Evolutionary conservation across 2,797 vertebrate genomes (phyloP), one percentile per base, ranked within the genome.

Genomic region (Dendrocincla fuliginosa): DNA sequence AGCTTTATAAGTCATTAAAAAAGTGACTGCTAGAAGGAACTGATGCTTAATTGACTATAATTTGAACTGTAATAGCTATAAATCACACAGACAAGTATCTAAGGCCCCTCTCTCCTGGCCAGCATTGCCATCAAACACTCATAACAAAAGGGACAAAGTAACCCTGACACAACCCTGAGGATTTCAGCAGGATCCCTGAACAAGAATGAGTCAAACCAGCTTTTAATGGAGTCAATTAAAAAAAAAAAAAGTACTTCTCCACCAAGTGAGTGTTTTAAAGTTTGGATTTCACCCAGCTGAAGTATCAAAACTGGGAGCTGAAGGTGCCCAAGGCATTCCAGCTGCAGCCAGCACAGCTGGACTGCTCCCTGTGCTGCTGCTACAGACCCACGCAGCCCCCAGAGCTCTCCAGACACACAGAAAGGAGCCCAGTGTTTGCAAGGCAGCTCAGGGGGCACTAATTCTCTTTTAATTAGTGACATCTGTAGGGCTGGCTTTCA

Each of bases 311-410:
- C 1, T 1, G 15, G 61, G 49, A 75, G 28, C 13, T 2, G 25
- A 33, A 28, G 56, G n/a, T 46, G 32, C n/a, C 52, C 18, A 16
- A 57, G 50, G 67, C 44, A 16, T 16, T 71, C n/a, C 67, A 79
- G 75, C 35, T 71, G 57, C 84, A 71, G 67, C 50, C 63, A 87
- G 56, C 71, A 50, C 64, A 89, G 79, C 79, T 50, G 78, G 56
- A 37, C 2, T n/a, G 5, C 35, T 28, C 37, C 39, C 70, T 56
- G 70, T 50, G 57, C 30, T 37, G 47, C 25, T 32, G 47, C 5
- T 49, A 16, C 0, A 0, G 55, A 24, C 63, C 30, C 30, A 3
- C 42, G 6, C 5, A 0, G 12, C 16, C 33, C 3, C 9, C 3
- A 19, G 41, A 19, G 13, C 7, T 13, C 39, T 28, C n/a, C 22